Evolutionary conservation across 2,113 vertebrate species (phyloP).

Genomic region (Melanocharis versteri): DNA sequence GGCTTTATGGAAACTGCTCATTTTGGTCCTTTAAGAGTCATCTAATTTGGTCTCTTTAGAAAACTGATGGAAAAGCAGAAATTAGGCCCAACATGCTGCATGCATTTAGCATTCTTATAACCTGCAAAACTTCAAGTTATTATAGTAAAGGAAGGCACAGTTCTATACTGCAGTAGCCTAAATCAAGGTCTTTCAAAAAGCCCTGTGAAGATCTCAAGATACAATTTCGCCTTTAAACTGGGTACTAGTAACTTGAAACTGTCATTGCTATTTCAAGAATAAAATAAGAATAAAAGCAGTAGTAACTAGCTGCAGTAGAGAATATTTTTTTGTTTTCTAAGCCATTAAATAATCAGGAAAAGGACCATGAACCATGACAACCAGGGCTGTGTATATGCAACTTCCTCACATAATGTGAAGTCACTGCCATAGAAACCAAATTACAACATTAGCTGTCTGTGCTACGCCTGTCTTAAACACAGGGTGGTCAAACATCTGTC

Average conservation of each 20-base stretch:
- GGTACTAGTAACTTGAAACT: neutral
- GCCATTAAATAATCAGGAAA: neutral
- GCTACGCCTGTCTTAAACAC: neutral
- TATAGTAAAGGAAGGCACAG: neutral
- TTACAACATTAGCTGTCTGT: neutral
- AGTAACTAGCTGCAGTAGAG: neutral
- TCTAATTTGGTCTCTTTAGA: neutral
- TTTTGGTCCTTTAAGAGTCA: neutral
- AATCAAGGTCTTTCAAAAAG: neutral
- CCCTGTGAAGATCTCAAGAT: neutral
- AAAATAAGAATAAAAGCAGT: neutral
- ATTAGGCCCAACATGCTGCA: neutral
- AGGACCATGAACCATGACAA: conserved; percentile 31
- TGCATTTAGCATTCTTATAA: neutral
- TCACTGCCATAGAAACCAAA: conserved; percentile 57
- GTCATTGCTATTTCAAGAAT: neutral
- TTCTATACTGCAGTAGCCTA: neutral
- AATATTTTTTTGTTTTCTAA: neutral
- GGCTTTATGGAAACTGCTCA: neutral
- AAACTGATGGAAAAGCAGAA: neutral
- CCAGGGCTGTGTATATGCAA: neutral
- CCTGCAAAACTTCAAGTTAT: neutral
- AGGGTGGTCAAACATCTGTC: neutral
- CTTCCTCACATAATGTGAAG: conserved; percentile 40
- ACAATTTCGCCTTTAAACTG: neutral